Evolutionary conservation across 92 coral and sea anemone genomes (phyloP), one percentile per base, ranked within the genome.

Genomic region (Epizoanthus ramosus): DNA sequence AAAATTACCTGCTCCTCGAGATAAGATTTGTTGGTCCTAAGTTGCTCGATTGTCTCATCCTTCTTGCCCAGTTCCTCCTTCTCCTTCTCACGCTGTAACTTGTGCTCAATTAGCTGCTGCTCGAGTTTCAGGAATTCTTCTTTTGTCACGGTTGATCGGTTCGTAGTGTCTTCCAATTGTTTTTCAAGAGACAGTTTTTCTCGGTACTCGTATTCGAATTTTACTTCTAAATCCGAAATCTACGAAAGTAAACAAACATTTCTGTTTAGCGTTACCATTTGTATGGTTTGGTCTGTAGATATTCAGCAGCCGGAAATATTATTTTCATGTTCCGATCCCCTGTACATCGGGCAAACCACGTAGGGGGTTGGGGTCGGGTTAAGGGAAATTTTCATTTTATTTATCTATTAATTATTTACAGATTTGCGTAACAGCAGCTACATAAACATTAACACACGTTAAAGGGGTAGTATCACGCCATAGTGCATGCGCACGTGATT

Each of bases 71-170:
- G 74, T 12, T 95, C 98, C 66, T 93, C 94, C 56, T 85, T 87
- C 43, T 82, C 75, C 68, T 92, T 84, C n/a, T 95, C 96, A 17
- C 87, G 85, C 19, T 87, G 80, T 65, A 95, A 75, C 64, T 88
- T 89, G 57, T 83, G 83, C 71, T 93, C 98, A 63, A 93, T 94
- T 0, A 94, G 92, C 68, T 90, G 95, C 67, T 93, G 98, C 65
- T 95, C 98, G 3, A 92, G 90, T 68, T 92, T 95, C 31, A 95
- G 92, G 56, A 95, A 92, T 56, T 95, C 94, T 63, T 92, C 98
- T 52, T 95, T 87, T 71, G 88, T 91, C 16, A 83, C 86, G 4
- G 89, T 84, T 23, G 85, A 92, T 56, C 96, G 92, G 74, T 86
- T 88, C 60, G 87, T 94, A 19, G 93, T 88, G 70, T 93, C 98